phyloP scores from a whole-genome alignment of 2,888 invertebrate species.

The Mesodorylaimus sp. region DNA sequence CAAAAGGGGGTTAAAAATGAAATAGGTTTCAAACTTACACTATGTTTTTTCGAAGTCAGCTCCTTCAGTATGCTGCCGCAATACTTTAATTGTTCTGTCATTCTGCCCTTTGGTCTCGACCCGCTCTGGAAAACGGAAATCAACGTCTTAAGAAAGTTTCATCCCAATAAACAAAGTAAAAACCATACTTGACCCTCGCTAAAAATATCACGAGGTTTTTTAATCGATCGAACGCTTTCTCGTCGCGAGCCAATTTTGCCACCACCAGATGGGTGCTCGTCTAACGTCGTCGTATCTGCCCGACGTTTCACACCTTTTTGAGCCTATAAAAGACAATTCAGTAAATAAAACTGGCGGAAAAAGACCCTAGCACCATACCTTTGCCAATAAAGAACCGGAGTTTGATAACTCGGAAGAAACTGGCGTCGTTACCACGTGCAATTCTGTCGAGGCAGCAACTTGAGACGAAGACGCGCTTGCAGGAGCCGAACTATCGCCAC shows the following conservation, averaged over 20 bases:
- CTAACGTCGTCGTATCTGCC: slow-evolving; percentile 89
- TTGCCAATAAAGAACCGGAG: too few species aligned
- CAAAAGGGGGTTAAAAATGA: not conserved
- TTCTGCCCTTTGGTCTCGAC: slow-evolving; percentile 23
- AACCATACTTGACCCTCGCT: slow-evolving; percentile 3
- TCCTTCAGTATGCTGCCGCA: slow-evolving; percentile 33
- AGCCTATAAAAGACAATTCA: slow-evolving; percentile 7
- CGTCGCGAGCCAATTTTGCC: slow-evolving; percentile 73
- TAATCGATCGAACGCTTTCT: slow-evolving; percentile 83
- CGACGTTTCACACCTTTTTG: slow-evolving; percentile 95
- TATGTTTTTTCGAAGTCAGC: slow-evolving; percentile 35
- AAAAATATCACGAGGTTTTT: slow-evolving; percentile 50
- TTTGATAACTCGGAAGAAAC: too few species aligned
- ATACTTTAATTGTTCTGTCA: slow-evolving; percentile 23
- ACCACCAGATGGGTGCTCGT: slow-evolving; percentile 40
- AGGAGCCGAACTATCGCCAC: too few species aligned
- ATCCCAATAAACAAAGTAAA: not conserved
- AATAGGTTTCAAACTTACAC: slow-evolving; percentile 19
- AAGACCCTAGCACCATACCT: too few species aligned
- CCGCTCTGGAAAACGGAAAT: not conserved
- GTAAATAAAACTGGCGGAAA: not conserved
- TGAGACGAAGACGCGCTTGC: too few species aligned
- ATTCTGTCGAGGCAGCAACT: too few species aligned
- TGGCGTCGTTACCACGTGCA: too few species aligned
- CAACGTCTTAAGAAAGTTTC: not conserved